These are phyloP conservation scores for Tricholauxania praeusta DNA, from an alignment of 2,888 invertebrate genomes.

Conservation along the genomic window DNA sequence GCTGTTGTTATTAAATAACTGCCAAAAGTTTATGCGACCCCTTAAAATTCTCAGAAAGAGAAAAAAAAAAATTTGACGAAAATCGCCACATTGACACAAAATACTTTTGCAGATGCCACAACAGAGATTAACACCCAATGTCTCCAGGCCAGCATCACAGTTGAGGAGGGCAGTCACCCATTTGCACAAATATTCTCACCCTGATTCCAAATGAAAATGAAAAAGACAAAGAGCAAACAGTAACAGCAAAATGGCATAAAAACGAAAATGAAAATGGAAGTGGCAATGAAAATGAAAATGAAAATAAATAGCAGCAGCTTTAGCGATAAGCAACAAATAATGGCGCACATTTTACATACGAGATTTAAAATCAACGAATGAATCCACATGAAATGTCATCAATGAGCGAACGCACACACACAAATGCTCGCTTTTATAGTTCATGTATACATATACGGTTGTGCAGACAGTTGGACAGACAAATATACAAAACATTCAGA, in stretches of 20 bases:
- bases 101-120: constrained; percentile 4
- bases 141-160: too few species aligned
- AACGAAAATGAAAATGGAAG: not conserved
- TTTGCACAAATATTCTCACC: not conserved
- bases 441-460: not conserved
- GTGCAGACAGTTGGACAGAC: too few species aligned
- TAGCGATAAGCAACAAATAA: constrained; percentile 41
- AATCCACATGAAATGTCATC: constrained; percentile 11
- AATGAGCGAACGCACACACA: not conserved
- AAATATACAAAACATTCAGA: too few species aligned
- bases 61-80: too few species aligned
- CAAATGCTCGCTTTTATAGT: not conserved
- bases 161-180: too few species aligned
- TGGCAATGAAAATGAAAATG: constrained; percentile 44
- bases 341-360: constrained; percentile 33
- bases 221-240: constrained; percentile 1
- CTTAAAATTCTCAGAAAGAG: too few species aligned
- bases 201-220: not conserved
- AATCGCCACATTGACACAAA: too few species aligned
- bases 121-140: not conserved
- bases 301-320: constrained; percentile 48
- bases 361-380: constrained; percentile 14
- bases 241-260: not conserved
- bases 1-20: too few species aligned
- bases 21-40: too few species aligned